Evolutionary conservation across 2,113 vertebrate genomes (phyloP).

Genomic region (Periophthalmodon schlosseri): DNA sequence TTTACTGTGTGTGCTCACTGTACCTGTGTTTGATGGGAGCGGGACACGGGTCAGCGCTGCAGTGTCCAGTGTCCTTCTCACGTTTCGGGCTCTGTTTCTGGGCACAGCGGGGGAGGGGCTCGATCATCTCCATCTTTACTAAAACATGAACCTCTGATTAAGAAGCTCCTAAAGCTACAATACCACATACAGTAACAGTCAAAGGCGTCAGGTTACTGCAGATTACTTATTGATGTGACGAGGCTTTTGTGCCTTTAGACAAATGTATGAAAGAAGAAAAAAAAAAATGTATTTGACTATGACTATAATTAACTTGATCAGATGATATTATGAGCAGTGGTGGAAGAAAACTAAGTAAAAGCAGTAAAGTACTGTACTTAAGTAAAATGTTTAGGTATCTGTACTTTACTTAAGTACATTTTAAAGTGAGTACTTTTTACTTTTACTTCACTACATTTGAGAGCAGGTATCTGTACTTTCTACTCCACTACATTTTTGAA

Average conservation of each 20-base stretch:
- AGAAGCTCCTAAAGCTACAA: slow-evolving; percentile 30
- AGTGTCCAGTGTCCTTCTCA: slow-evolving; percentile 44
- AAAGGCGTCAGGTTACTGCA: background rate
- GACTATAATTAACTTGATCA: too few species aligned
- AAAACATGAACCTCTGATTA: slow-evolving; percentile 73
- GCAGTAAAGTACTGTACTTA: too few species aligned
- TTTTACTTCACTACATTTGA: too few species aligned
- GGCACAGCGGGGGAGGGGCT: slow-evolving; percentile 17
- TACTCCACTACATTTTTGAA: too few species aligned
- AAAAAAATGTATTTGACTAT: background rate
- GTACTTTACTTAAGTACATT: too few species aligned
- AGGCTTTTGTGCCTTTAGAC: background rate
- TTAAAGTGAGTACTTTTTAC: too few species aligned
- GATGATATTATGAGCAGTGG: too few species aligned
- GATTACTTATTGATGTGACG: background rate
- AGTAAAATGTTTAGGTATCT: too few species aligned
- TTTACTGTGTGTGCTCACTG: background rate
- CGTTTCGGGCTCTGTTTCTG: slow-evolving; percentile 70
- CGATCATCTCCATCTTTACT: slow-evolving; percentile 68
- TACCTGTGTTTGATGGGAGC: background rate
- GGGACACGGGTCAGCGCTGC: background rate
- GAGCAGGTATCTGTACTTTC: too few species aligned
- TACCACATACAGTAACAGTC: background rate
- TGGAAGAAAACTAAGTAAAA: too few species aligned
- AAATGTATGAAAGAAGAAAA: too few species aligned